Percentiles rank a stretch among this genome's conserved stretches.
These are phyloP conservation scores for Pan paniscus DNA, from an alignment of 2,113 vertebrate genomes.

Conservation along the genomic window DNA sequence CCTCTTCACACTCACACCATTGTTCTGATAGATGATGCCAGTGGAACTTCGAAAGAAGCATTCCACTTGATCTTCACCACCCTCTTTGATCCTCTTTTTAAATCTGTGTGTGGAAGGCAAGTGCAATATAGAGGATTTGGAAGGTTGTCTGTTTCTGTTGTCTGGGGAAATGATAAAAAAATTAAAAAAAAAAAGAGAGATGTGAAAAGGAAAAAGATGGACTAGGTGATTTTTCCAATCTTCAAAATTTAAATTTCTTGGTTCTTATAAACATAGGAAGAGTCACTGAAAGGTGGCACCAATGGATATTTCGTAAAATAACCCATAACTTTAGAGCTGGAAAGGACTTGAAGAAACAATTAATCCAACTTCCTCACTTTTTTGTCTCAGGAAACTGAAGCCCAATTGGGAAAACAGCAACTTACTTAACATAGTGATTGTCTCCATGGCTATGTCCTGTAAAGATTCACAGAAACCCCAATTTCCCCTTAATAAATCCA, in stretches of 20 bases:
- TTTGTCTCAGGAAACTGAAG: background rate
- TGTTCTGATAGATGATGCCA: background rate
- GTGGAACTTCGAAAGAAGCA: background rate
- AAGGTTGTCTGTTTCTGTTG: background rate
- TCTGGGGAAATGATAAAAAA: background rate
- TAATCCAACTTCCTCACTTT: background rate
- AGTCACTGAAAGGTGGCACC: background rate
- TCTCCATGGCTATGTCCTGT: background rate
- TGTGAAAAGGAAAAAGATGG: background rate
- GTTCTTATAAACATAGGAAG: background rate
- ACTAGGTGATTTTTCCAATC: background rate
- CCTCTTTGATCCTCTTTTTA: background rate
- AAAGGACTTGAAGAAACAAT: background rate
- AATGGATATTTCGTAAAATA: slow-evolving; percentile 38
- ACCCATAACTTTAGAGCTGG: background rate
- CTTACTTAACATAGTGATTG: slow-evolving; percentile 1
- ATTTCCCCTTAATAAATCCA: background rate
- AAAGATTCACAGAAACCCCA: background rate
- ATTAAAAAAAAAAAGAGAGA: background rate
- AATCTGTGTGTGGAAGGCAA: background rate
- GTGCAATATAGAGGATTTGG: background rate
- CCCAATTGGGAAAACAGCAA: background rate
- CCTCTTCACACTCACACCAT: background rate
- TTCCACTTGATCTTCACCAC: background rate
- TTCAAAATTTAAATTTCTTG: background rate